These are phyloP conservation scores for Prionailurus bengalensis DNA, from an alignment of 2,113 vertebrate genomes.

Conservation along the genomic window DNA sequence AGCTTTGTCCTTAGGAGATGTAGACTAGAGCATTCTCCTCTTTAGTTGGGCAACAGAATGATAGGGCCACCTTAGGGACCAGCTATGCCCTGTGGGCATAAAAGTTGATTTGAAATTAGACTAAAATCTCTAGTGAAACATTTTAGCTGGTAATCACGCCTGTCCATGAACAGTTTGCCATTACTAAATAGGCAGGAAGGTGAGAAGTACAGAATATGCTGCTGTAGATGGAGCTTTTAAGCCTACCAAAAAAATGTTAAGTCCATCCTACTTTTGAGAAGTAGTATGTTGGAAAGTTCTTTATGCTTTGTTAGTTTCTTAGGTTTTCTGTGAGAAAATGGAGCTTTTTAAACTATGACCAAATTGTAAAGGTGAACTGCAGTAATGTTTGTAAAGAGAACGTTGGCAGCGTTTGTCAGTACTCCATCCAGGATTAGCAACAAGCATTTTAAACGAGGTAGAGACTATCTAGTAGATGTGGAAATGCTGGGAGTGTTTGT, in stretches of 20 bases:
- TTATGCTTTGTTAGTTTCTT: conserved; percentile 84
- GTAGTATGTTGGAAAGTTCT: conserved; percentile 84
- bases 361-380: conserved; percentile 85
- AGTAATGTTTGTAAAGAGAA: conserved; percentile 83
- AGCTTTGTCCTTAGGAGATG: conserved; percentile 24
- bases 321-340: conserved; percentile 85
- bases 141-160: conserved; percentile 17
- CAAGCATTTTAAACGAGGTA: conserved; percentile 67
- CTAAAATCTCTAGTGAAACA: background rate
- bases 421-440: conserved; percentile 53
- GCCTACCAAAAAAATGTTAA: conserved; percentile 85
- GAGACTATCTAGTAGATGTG: conserved; percentile 52
- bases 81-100: background rate
- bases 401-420: conserved; percentile 78
- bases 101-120: conserved; percentile 4
- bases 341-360: conserved; percentile 88
- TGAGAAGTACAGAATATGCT: conserved; percentile 79
- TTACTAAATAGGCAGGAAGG: conserved; percentile 34
- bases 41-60: background rate
- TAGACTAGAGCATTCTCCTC: background rate
- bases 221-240: conserved; percentile 87
- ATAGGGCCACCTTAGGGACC: background rate
- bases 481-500: conserved; percentile 66
- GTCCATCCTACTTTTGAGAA: conserved; percentile 83
- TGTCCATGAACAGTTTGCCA: conserved; percentile 53